Percentiles rank a stretch among this genome's conserved stretches.
These are phyloP conservation scores for Coturnix japonica DNA, from an alignment of 2,113 vertebrate genomes.

Conservation along the genomic window DNA sequence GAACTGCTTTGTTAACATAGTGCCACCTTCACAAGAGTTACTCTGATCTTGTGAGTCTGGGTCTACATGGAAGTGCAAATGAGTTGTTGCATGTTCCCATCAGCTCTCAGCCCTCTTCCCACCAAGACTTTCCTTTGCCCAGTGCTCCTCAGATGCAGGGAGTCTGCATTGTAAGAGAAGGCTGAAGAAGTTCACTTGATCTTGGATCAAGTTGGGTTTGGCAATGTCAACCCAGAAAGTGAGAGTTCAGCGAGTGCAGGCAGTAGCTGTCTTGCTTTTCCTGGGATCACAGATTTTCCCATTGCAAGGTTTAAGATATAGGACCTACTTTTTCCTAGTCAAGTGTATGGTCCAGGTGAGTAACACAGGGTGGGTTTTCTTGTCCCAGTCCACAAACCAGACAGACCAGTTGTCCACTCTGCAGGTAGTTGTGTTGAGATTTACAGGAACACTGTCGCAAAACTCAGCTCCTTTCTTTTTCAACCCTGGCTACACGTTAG, in stretches of 20 bases:
- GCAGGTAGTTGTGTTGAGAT: background rate
- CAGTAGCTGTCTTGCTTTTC: background rate
- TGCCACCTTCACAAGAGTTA: background rate
- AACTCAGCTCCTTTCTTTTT: background rate
- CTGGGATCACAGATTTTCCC: background rate
- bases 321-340: background rate
- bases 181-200: background rate
- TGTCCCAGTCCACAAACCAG: background rate
- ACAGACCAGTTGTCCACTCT: background rate
- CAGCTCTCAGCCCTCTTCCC: background rate
- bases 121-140: background rate
- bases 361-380: background rate
- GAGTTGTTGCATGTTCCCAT: background rate
- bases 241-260: background rate
- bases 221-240: background rate
- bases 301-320: background rate
- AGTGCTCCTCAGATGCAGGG: background rate
- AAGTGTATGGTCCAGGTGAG: background rate
- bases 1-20: background rate
- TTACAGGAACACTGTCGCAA: background rate
- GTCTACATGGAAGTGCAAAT: background rate
- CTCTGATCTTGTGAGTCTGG: background rate
- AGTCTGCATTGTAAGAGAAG: background rate
- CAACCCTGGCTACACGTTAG: background rate
- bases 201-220: background rate